phyloP scores from a whole-genome alignment of 1,140 invertebrate species.

The Drosophila serrata region DNA sequence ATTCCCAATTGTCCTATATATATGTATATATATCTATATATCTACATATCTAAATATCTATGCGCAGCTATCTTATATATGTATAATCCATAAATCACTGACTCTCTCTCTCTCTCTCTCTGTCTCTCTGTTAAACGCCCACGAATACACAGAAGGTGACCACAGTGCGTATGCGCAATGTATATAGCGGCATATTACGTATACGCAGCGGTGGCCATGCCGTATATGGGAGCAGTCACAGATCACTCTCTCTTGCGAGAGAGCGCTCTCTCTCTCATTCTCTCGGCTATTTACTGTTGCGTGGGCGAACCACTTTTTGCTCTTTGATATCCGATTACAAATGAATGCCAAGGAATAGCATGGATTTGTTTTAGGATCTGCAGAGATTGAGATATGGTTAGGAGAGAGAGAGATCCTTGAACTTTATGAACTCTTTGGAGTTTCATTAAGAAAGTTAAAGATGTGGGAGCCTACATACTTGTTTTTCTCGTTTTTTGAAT shows the following conservation, averaged over 20 bases:
- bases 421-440: background rate
- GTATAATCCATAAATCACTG: conserved; percentile 37
- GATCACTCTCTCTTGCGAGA: conserved; percentile 8
- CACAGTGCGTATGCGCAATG: conserved; percentile 77
- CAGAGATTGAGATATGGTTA: background rate
- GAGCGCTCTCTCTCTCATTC: conserved; percentile 1
- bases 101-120: background rate
- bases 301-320: conserved; percentile 35
- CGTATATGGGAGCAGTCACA: conserved; percentile 71
- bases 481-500: background rate
- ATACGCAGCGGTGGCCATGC: conserved; percentile 65
- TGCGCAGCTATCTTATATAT: conserved; percentile 4
- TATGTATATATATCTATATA: conserved; percentile 8
- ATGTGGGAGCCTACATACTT: background rate
- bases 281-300: conserved; percentile 36
- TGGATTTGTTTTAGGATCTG: background rate
- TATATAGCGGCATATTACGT: conserved; percentile 62
- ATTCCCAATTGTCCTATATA: conserved; percentile 49
- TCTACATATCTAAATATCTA: background rate
- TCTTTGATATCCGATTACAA: conserved; percentile 72
- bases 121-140: conserved; percentile 10
- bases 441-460: background rate
- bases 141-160: conserved; percentile 13
- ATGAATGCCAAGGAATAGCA: conserved; percentile 1
- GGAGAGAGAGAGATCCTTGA: background rate